phyloP scores from a whole-genome alignment of 1,140 invertebrate species.

The Drosophila saltans region DNA sequence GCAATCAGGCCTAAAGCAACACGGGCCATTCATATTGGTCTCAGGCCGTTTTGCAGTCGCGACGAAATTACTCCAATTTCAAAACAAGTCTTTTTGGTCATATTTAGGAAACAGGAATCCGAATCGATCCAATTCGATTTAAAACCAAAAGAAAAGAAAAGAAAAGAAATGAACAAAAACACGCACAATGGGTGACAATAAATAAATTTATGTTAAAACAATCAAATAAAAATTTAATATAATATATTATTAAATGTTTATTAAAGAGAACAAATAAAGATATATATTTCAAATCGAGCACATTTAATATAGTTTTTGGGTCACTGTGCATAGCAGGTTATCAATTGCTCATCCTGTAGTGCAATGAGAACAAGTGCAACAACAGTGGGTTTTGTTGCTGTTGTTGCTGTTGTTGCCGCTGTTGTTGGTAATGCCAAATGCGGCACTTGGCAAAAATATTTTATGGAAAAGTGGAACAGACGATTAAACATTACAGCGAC shows the following conservation, averaged over 20 bases:
- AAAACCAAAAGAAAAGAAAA: conserved; percentile 17
- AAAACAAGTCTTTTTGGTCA: conserved; percentile 76
- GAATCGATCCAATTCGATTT: conserved; percentile 3
- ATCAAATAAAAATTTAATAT: too few species aligned
- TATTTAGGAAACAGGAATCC: conserved; percentile 82
- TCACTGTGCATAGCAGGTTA: conserved; percentile 42
- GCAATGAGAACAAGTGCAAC: conserved; percentile 52
- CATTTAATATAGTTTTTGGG: neutral
- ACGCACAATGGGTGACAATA: neutral
- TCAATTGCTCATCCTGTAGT: conserved; percentile 57
- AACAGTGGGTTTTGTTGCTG: conserved; percentile 4
- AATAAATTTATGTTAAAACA: too few species aligned
- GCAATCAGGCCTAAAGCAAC: conserved; percentile 11
- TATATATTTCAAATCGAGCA: too few species aligned
- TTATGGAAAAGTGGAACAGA: conserved; percentile 83
- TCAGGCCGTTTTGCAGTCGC: conserved; percentile 28
- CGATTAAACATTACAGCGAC: conserved; percentile 75
- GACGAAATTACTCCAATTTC: conserved; percentile 83
- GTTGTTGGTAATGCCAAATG: conserved; percentile 60
- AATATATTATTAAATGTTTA: too few species aligned
- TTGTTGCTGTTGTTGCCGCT: conserved; percentile 36
- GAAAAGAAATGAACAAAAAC: conserved; percentile 26
- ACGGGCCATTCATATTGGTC: neutral
- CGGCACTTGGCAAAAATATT: conserved; percentile 81
- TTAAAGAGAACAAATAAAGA: too few species aligned